A percentile compares a stretch with the other conserved stretches of the same genome.
These are phyloP conservation scores for Callosobruchus maculatus DNA, from an alignment of 2,888 invertebrate genomes.

Conservation along the genomic window DNA sequence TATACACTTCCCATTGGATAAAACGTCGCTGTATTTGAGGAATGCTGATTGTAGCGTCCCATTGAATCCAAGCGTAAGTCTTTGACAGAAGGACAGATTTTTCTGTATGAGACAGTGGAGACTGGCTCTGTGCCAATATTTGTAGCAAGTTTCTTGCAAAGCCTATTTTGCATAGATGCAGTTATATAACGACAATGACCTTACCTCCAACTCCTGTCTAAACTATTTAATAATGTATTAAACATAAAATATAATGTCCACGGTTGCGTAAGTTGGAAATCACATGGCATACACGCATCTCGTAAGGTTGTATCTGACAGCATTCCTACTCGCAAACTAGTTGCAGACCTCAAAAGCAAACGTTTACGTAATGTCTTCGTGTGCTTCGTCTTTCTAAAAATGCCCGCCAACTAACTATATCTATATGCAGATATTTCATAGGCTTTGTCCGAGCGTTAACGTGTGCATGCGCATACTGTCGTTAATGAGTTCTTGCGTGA, in stretches of 20 bases:
- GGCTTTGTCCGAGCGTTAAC: background rate
- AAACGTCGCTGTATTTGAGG: no score
- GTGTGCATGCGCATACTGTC: background rate
- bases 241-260: background rate
- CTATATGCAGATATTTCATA: background rate
- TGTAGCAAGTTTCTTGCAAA: no score
- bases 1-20: no score
- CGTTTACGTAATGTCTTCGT: slow-evolving; percentile 7
- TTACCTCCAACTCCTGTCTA: background rate
- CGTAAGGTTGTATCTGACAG: background rate
- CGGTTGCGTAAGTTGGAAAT: slow-evolving; percentile 8
- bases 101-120: no score
- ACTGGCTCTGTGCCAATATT: no score
- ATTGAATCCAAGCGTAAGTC: no score
- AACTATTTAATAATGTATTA: slow-evolving; percentile 1
- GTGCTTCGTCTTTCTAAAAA: background rate
- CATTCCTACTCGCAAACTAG: slow-evolving; percentile 8
- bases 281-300: slow-evolving; percentile 9
- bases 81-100: no score
- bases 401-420: background rate
- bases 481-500: background rate
- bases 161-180: background rate
- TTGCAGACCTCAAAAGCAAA: slow-evolving; percentile 3
- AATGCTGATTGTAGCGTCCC: no score
- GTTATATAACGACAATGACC: background rate